Conservation (phyloP, 2,888 invertebrate species). For the Orchesella flavescens region DNA sequence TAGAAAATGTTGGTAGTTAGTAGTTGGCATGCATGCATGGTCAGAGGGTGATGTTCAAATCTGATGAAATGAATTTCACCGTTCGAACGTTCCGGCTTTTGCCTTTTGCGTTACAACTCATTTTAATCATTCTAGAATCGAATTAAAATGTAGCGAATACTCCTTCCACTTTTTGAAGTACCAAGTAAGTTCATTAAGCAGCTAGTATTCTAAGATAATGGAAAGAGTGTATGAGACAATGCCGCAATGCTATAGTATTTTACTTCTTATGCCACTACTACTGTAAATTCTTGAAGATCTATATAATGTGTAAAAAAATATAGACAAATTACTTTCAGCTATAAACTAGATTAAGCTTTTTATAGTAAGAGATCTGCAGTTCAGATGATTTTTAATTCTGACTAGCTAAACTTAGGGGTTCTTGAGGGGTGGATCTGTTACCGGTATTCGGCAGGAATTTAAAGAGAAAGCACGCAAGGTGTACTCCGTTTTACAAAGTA, state of each 20-base stretch:
- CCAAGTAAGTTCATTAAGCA: not conserved
- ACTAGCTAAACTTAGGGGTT: no score
- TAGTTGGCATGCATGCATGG: not conserved
- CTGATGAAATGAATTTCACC: constrained; percentile 16
- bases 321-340: no score
- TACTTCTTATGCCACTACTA: no score
- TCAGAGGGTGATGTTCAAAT: not conserved
- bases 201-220: not conserved
- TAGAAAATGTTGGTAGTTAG: no score
- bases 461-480: not conserved
- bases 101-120: not conserved
- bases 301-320: no score
- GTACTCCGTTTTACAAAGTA: not conserved
- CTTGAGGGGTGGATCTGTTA: not conserved
- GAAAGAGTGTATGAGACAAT: not conserved
- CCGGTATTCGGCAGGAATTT: constrained; percentile 1
- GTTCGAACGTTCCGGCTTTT: constrained; percentile 4
- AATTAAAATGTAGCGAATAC: not conserved
- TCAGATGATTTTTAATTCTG: no score
- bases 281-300: no score
- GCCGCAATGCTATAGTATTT: no score
- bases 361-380: no score
- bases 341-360: no score
- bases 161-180: not conserved
- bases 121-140: constrained; percentile 8